Conservation (phyloP, 2,113 vertebrate genomes). For the Gobiocypris rarus region DNA sequence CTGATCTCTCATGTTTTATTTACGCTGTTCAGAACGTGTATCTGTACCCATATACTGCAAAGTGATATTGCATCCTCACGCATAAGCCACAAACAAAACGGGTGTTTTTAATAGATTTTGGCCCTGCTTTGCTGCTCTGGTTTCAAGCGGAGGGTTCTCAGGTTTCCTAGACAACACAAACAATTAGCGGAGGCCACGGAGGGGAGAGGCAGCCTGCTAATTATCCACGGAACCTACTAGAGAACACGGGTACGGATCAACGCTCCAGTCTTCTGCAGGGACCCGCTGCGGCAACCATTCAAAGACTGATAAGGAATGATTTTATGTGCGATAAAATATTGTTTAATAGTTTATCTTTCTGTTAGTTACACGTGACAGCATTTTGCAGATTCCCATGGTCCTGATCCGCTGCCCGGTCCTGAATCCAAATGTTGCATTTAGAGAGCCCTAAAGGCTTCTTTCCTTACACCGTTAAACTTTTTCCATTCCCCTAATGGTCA, state of each 20-base stretch:
- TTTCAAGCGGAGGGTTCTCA: conserved; percentile 54
- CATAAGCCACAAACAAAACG: conserved; percentile 62
- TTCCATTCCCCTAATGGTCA: conserved; percentile 17
- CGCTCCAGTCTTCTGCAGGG: conserved; percentile 1
- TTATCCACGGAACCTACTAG: conserved; percentile 42
- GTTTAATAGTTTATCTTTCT: background rate
- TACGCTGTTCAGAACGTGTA: conserved; percentile 51
- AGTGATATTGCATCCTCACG: conserved; percentile 55
- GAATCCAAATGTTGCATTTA: background rate
- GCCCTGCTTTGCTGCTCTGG: conserved; percentile 49
- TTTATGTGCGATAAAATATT: background rate
- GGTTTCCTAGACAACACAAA: conserved; percentile 60
- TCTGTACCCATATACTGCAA: conserved; percentile 19
- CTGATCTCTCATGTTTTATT: conserved; percentile 66
- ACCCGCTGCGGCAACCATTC: background rate
- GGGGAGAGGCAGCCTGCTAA: conserved; percentile 44
- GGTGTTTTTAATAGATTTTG: conserved; percentile 62
- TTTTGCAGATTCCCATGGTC: background rate
- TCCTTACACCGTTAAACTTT: background rate
- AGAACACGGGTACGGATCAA: conserved; percentile 45
- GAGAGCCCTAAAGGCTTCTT: conserved; percentile 2
- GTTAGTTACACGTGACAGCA: background rate
- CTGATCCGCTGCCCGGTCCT: background rate
- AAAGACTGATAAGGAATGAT: background rate
- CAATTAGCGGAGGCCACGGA: conserved; percentile 57